phyloP scores from a whole-genome alignment of 1,140 invertebrate species.

The Camponotus floridanus region DNA sequence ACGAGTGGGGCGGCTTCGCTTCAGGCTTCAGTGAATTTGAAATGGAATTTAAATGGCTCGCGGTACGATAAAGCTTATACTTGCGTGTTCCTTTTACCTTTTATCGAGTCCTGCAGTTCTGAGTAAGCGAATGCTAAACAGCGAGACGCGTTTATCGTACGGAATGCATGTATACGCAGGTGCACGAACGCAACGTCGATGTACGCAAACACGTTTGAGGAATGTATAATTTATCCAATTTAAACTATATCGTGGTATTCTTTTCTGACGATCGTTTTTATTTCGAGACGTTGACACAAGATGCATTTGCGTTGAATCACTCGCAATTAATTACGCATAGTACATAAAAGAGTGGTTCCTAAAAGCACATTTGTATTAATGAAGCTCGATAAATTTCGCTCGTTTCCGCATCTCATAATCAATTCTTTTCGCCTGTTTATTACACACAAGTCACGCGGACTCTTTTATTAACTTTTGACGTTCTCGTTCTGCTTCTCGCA shows the following conservation, averaged over 20 bases:
- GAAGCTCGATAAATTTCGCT: neutral
- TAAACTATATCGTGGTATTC: constrained; percentile 41
- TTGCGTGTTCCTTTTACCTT: constrained; percentile 20
- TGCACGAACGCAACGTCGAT: constrained; percentile 32
- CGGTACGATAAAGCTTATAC: constrained; percentile 22
- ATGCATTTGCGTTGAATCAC: constrained; percentile 24
- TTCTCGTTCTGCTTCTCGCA: neutral
- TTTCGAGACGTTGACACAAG: constrained; percentile 28
- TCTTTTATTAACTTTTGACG: neutral
- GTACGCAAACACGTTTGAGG: constrained; percentile 49
- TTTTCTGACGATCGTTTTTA: constrained; percentile 36
- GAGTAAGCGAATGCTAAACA: constrained; percentile 34
- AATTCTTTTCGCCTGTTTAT: neutral
- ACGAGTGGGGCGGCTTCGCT: neutral
- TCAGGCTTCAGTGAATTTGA: constrained; percentile 42
- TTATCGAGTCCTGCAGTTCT: constrained; percentile 3
- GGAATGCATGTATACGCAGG: constrained; percentile 47
- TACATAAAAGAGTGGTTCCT: neutral
- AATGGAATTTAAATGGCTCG: constrained; percentile 49
- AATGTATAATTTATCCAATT: constrained; percentile 59
- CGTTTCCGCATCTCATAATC: neutral
- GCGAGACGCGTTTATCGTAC: constrained; percentile 35
- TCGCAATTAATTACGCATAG: constrained; percentile 11
- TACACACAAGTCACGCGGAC: neutral
- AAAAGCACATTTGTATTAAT: neutral